These are phyloP conservation scores for Mustela nigripes DNA, from an alignment of 2,113 vertebrate genomes.

Conservation along the genomic window DNA sequence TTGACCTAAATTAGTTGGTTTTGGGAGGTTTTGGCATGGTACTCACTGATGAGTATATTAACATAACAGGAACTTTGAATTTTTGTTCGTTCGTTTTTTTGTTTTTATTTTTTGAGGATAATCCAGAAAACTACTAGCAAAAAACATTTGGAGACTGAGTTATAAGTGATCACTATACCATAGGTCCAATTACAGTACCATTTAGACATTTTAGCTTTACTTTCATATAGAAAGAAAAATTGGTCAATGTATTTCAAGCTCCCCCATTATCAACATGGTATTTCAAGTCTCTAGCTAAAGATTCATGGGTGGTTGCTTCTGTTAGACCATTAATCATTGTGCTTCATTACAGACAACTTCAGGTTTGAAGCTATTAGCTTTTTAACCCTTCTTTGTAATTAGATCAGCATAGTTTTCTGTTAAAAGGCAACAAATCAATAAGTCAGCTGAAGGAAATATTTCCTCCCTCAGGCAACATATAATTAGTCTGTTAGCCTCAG, in stretches of 20 bases:
- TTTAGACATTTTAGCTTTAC: background rate
- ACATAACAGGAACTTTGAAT: background rate
- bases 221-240: slow-evolving; percentile 41
- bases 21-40: background rate
- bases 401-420: slow-evolving; percentile 64
- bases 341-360: slow-evolving; percentile 52
- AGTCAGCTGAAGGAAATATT: slow-evolving; percentile 69
- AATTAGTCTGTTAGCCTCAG: slow-evolving; percentile 71
- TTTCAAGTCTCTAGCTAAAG: slow-evolving; percentile 40
- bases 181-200: background rate
- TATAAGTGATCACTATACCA: background rate
- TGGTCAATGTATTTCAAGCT: background rate
- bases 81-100: too few relatives aligned
- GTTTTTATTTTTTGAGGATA: background rate
- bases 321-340: slow-evolving; percentile 61
- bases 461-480: slow-evolving; percentile 47
- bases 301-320: background rate
- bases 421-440: slow-evolving; percentile 80
- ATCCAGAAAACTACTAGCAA: background rate
- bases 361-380: slow-evolving; percentile 68
- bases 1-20: background rate
- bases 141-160: background rate
- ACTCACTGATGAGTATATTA: background rate
- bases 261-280: background rate
- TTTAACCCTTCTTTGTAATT: slow-evolving; percentile 79